These are phyloP conservation scores for Caretta caretta DNA, from an alignment of 2,113 vertebrate genomes.

Conservation along the genomic window DNA sequence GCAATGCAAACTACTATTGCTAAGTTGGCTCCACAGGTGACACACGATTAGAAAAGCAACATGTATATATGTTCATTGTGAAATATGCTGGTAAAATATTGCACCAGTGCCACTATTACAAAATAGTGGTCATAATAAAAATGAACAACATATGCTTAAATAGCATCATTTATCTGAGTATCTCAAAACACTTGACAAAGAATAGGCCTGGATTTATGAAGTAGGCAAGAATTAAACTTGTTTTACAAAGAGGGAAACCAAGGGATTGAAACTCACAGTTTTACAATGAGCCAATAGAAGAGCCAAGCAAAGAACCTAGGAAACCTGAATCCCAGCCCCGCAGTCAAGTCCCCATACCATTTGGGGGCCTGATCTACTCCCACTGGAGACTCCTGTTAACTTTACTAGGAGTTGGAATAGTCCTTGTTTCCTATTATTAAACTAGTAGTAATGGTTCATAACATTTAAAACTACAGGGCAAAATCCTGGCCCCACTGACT, in stretches of 20 bases:
- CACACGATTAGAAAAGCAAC: background rate
- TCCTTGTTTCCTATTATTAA: background rate
- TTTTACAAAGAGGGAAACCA: background rate
- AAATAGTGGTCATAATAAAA: background rate
- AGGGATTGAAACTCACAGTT: background rate
- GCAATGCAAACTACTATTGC: rapidly evolving
- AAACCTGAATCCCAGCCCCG: background rate
- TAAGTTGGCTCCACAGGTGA: background rate
- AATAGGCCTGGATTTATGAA: background rate
- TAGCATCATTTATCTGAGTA: background rate
- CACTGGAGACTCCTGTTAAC: background rate
- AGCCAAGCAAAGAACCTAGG: background rate
- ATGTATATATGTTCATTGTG: background rate
- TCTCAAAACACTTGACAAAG: background rate
- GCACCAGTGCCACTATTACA: rapidly evolving
- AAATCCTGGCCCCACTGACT: background rate
- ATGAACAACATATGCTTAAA: background rate
- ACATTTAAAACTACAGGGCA: background rate
- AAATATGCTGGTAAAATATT: background rate
- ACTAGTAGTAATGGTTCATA: background rate
- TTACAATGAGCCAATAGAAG: background rate
- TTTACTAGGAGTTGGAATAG: background rate
- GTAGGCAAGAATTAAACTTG: background rate
- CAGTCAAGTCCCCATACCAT: background rate
- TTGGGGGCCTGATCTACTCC: background rate